These are phyloP conservation scores for Drosophila neonasuta DNA, from an alignment of 2,888 invertebrate species.

Conservation along the genomic window DNA sequence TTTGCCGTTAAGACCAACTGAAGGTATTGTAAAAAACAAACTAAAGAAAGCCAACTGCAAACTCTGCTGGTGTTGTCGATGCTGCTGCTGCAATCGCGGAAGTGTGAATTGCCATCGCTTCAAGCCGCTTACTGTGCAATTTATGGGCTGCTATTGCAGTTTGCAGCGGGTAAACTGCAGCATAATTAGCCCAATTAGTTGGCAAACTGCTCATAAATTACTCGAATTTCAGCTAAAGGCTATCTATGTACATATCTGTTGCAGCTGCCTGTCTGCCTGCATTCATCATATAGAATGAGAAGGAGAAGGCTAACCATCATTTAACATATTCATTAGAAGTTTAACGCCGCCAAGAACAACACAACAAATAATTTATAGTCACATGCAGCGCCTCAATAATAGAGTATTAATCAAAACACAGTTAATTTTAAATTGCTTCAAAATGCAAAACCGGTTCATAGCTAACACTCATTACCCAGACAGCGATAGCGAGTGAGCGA, in stretches of 20 bases:
- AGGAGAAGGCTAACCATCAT: conserved; percentile 30
- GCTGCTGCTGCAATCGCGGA: conserved; percentile 53
- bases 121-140: conserved; percentile 37
- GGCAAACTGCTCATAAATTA: conserved; percentile 69
- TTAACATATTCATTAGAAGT: conserved; percentile 65
- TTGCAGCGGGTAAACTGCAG: conserved; percentile 43
- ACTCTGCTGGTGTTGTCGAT: background rate
- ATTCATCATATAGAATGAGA: background rate
- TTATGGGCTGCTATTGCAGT: conserved; percentile 43
- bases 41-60: conserved; percentile 14
- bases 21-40: conserved; percentile 49
- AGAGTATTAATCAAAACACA: conserved; percentile 74
- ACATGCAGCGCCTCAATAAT: conserved; percentile 71
- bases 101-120: conserved; percentile 65
- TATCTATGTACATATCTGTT: conserved; percentile 27
- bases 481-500: conserved; percentile 7
- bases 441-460: conserved; percentile 60
- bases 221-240: conserved; percentile 58
- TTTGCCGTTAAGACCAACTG: conserved; percentile 60
- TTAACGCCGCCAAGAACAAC: conserved; percentile 43
- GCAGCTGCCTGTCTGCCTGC: conserved; percentile 35
- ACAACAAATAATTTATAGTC: conserved; percentile 49
- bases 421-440: conserved; percentile 71
- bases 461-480: conserved; percentile 47
- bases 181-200: conserved; percentile 74